Percentiles rank a stretch among this genome's conserved stretches.
Evolutionary conservation across 2,888 invertebrate genomes (phyloP).

Genomic region (Lissonota sp.): DNA sequence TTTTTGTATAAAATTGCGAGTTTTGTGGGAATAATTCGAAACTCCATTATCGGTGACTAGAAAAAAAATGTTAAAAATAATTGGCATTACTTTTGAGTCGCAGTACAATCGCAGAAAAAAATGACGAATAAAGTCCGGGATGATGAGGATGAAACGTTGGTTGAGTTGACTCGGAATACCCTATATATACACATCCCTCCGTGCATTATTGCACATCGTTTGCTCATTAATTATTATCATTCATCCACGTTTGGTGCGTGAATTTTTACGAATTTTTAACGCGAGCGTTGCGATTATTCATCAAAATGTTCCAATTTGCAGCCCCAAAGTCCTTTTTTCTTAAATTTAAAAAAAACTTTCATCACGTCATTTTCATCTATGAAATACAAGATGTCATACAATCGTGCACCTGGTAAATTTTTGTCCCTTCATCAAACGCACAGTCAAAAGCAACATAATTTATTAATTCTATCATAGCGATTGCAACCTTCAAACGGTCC

Average conservation of each 20-base stretch:
- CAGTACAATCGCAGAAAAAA: too few species aligned
- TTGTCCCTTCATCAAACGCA: slow-evolving; percentile 9
- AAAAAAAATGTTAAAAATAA: background rate
- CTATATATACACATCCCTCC: background rate
- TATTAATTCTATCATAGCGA: slow-evolving; percentile 6
- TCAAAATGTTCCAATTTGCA: background rate
- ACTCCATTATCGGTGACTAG: too few species aligned
- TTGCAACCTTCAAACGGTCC: slow-evolving; percentile 14
- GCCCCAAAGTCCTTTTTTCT: background rate
- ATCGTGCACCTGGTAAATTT: background rate
- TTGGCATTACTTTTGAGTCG: too few species aligned
- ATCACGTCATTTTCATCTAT: slow-evolving; percentile 3
- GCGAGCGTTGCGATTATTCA: background rate
- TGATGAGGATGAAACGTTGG: too few species aligned
- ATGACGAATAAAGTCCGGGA: too few species aligned
- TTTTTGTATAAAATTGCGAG: too few species aligned
- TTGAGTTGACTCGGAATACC: too few species aligned
- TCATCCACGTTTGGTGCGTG: slow-evolving; percentile 35
- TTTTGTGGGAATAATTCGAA: too few species aligned
- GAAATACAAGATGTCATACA: background rate
- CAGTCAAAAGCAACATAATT: slow-evolving; percentile 30
- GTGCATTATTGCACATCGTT: slow-evolving; percentile 24
- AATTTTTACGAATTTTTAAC: background rate
- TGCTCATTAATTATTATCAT: slow-evolving; percentile 32
- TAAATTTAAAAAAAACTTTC: background rate